Evolutionary conservation across 2,113 vertebrate species (phyloP).

Genomic region (Cephalopterus ornatus): DNA sequence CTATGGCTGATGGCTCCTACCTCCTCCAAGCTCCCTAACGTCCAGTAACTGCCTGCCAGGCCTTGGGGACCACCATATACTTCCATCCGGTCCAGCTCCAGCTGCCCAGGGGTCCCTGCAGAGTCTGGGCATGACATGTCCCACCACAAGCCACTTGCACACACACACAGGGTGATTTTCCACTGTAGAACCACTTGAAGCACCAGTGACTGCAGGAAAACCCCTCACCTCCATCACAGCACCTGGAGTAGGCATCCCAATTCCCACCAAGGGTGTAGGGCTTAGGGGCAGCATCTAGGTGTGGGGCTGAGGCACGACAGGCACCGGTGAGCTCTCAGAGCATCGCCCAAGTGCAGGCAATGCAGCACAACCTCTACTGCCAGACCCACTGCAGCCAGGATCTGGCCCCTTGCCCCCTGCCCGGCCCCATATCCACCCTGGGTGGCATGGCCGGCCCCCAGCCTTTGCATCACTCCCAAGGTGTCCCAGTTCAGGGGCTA

Average conservation of each 20-base stretch:
- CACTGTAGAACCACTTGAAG: not conserved
- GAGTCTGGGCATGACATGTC: not conserved
- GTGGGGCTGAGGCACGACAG: not conserved
- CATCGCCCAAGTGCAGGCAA: accelerated
- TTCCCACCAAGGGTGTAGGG: not conserved
- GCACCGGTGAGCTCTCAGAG: not conserved
- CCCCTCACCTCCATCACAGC: not conserved
- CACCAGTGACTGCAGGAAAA: not conserved
- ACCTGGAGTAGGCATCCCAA: accelerated
- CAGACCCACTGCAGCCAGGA: not conserved
- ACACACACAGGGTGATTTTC: accelerated
- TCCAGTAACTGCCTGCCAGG: not conserved
- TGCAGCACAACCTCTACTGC: not conserved
- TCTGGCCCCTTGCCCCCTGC: accelerated
- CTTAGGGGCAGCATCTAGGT: not conserved
- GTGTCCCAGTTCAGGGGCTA: not conserved
- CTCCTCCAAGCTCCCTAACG: not conserved
- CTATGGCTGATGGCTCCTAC: not conserved
- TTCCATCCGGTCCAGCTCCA: not conserved
- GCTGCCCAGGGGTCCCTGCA: accelerated
- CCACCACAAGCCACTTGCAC: accelerated
- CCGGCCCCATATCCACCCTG: not conserved
- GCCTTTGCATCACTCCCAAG: not conserved
- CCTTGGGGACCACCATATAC: not conserved
- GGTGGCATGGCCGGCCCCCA: accelerated